Evolutionary conservation across 2,113 vertebrate species (phyloP), one percentile per base, ranked within the genome.

Genomic region (Cinclus mexicanus): DNA sequence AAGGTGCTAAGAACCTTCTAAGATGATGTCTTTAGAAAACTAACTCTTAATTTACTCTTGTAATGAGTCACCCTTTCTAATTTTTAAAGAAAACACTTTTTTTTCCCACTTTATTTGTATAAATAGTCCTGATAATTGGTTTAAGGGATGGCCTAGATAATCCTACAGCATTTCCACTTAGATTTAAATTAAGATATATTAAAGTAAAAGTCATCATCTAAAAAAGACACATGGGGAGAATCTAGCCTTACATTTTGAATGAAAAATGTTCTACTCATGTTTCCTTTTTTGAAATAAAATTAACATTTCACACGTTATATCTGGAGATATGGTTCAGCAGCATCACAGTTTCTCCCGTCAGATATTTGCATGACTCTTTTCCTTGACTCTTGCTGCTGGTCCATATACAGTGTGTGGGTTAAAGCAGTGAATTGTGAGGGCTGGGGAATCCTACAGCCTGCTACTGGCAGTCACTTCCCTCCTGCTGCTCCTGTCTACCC

Each of bases 351-450:
- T 67, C 37, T 78, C 16, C 22, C 52, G 9, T 57, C 37, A 50
- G 8, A 28, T 69, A 52, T 52, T 64, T 82, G 4, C 28, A 22
- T 33, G 5, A 56, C 29, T 57, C 9, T 37, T 77, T 77, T 39
- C 26, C 18, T 80, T 75, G 15, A 20, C 31, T 87, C 21, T 71
- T 56, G 17, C 12, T 84, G 28, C 12, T 64, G 41, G 11, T 63
- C 16, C 7, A 0, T 70, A 3, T 5, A 14, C 3, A 61, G 2
- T 19, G 4, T 24, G 24, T 35, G 14, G 10, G 53, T 42, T 63
- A 33, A 49, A 72, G n/a, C 9, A 41, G 35, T n/a, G 37, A 33
- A 41, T 9, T 55, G 14, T 50, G 47, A 87, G 16, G 6, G 21
- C 28, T 4, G 12, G 57, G 10, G 22, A 3, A 42, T 75, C 16